Percentiles rank a stretch among this genome's conserved stretches.
phyloP scores from a whole-genome alignment of 2,113 vertebrate genomes.

The Sorex araneus region DNA sequence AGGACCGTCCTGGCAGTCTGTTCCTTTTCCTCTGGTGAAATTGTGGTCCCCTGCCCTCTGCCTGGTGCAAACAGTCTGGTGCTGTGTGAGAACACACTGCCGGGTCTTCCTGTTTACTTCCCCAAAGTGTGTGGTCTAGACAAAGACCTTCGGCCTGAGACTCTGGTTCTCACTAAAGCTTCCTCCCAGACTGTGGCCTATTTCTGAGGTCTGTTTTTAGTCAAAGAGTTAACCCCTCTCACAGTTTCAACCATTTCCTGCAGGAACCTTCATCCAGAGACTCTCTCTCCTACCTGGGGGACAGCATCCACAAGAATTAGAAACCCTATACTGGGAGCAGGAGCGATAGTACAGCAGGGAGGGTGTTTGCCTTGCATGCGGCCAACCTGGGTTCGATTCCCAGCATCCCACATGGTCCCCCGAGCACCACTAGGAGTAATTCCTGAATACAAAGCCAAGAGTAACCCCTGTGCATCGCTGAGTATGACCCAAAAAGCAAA shows the following conservation, averaged over 20 bases:
- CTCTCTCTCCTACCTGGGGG: background rate
- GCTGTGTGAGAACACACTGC: background rate
- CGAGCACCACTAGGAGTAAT: no score
- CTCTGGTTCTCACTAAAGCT: background rate
- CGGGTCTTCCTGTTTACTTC: slow-evolving; percentile 53
- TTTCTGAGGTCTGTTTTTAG: background rate
- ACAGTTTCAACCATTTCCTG: background rate
- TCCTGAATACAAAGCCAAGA: no score
- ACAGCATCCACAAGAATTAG: background rate
- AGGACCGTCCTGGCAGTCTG: background rate
- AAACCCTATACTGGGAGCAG: no score
- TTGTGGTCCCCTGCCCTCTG: background rate
- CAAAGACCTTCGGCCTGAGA: slow-evolving; percentile 5
- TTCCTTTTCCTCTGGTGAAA: slow-evolving; percentile 8
- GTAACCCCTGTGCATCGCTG: no score
- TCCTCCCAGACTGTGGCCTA: background rate
- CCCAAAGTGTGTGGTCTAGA: background rate
- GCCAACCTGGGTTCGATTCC: no score
- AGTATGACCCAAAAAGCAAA: no score
- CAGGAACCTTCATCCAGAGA: background rate
- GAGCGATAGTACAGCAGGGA: no score
- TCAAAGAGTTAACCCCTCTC: background rate
- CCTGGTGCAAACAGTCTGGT: background rate
- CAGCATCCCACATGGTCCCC: no score
- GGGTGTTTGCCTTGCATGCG: no score